Percentiles rank a stretch among this genome's conserved stretches.
phyloP scores from a whole-genome alignment of 2,888 invertebrate genomes.

The Anodontia alba region DNA sequence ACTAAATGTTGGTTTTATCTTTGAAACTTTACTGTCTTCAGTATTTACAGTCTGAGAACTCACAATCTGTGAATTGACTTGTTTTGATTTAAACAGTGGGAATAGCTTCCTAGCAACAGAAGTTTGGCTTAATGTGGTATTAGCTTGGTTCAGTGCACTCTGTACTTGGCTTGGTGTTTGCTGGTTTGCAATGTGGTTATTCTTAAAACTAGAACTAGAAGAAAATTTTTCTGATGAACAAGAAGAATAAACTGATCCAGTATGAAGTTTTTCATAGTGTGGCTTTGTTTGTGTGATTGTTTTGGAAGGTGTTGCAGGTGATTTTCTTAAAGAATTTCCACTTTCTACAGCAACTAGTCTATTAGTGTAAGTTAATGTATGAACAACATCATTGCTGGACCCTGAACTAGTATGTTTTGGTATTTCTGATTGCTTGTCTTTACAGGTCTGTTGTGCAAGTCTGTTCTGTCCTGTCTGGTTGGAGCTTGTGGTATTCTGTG shows the following conservation, averaged over 20 bases:
- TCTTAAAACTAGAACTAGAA: background rate
- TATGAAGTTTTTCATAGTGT: no score
- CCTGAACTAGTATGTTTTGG: background rate
- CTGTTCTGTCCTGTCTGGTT: background rate
- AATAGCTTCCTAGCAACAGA: conserved; percentile 36
- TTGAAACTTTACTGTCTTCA: background rate
- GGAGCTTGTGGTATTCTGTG: background rate
- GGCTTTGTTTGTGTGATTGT: no score
- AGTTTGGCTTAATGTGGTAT: background rate
- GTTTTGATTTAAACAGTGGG: conserved; percentile 47
- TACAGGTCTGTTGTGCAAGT: background rate
- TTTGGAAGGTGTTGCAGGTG: no score
- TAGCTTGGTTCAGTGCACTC: background rate
- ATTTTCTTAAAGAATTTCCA: no score
- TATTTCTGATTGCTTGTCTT: background rate
- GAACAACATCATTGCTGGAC: no score
- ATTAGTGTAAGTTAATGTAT: no score
- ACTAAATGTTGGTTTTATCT: conserved; percentile 31
- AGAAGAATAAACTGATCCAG: background rate
- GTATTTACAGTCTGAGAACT: background rate
- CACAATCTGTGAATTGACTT: background rate
- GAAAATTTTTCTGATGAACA: background rate
- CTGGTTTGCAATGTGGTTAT: background rate
- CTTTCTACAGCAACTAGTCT: no score
- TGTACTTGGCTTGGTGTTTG: background rate